A percentile compares a stretch with the other conserved stretches of the same genome.
Conservation (phyloP, 2,113 vertebrate species). For the Microcebus murinus region DNA sequence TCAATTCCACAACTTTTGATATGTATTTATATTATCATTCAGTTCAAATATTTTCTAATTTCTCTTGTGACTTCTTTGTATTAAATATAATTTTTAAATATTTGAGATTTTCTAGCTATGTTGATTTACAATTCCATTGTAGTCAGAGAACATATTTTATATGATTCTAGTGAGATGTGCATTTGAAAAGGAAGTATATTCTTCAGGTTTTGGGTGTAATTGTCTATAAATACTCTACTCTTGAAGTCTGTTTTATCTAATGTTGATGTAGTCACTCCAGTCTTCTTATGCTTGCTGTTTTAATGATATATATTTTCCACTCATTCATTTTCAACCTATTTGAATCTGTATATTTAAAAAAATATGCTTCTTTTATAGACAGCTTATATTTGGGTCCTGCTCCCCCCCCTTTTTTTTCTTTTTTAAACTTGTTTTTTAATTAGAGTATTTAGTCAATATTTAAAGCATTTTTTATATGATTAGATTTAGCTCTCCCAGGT, state of each 20-base stretch:
- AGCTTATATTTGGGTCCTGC: neutral
- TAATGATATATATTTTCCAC: neutral
- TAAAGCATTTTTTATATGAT: neutral
- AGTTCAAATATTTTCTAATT: neutral
- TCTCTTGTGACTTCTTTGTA: neutral
- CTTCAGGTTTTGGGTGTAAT: neutral
- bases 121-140: neutral
- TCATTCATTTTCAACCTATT: neutral
- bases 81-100: conserved; percentile 5
- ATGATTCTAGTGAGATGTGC: neutral
- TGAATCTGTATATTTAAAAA: conserved; percentile 36
- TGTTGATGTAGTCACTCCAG: neutral
- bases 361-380: neutral
- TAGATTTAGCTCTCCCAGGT: neutral
- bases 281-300: neutral
- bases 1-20: neutral
- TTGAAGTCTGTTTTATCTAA: neutral
- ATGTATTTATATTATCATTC: neutral
- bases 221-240: neutral
- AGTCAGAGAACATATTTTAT: neutral
- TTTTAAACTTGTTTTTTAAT: neutral
- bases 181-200: neutral
- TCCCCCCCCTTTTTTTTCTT: neutral
- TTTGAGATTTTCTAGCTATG: conserved; percentile 35
- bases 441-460: neutral